These are phyloP conservation scores for Pollenia labialis DNA, from an alignment of 2,888 invertebrate genomes.

Conservation along the genomic window DNA sequence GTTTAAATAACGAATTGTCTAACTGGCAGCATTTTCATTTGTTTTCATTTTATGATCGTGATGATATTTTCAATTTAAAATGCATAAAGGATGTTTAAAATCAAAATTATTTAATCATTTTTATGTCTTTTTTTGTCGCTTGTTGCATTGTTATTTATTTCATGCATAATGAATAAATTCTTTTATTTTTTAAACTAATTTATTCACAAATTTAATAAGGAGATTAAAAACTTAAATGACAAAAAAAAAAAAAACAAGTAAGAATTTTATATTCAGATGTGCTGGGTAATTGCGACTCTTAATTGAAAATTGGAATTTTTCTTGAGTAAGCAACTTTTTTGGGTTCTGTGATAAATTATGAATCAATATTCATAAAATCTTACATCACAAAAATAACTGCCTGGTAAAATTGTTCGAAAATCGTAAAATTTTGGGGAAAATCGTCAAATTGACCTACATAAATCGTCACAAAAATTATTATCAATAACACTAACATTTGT, in stretches of 20 bases:
- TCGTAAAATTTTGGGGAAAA: too few species aligned
- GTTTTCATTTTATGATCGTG: conserved; percentile 23
- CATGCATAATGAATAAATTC: neutral
- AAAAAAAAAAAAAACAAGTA: neutral
- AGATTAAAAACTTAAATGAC: neutral
- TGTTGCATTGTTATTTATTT: conserved; percentile 40
- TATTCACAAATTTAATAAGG: conserved; percentile 1
- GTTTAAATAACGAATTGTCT: neutral
- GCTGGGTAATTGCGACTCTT: too few species aligned
- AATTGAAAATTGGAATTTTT: too few species aligned
- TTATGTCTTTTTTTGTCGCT: conserved; percentile 11
- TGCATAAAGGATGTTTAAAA: conserved; percentile 41
- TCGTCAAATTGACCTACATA: too few species aligned
- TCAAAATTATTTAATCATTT: conserved; percentile 7
- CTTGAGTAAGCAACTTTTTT: too few species aligned
- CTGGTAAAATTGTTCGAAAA: too few species aligned
- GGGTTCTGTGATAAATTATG: too few species aligned
- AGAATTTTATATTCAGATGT: too few species aligned
- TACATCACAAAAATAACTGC: too few species aligned
- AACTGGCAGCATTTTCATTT: neutral
- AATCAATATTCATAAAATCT: too few species aligned
- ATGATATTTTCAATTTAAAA: conserved; percentile 22
- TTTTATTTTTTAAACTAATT: conserved; percentile 18
- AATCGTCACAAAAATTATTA: too few species aligned
- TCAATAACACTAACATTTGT: too few species aligned